Evolutionary conservation across 2,888 invertebrate species (phyloP).

Genomic region (Cephus pygmeus): DNA sequence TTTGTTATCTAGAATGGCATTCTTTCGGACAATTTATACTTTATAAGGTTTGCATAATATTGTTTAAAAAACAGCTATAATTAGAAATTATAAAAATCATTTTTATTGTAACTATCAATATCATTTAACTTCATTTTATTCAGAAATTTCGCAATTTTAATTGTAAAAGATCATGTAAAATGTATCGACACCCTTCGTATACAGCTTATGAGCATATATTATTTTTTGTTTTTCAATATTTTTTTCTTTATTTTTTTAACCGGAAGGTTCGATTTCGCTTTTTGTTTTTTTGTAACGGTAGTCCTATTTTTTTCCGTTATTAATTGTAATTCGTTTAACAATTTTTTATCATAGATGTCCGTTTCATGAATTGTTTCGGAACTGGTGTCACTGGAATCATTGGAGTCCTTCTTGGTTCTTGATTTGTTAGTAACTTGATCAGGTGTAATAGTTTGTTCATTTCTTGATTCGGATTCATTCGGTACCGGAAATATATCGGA

Average conservation of each 20-base stretch:
- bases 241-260: slow-evolving; percentile 2
- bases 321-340: slow-evolving; percentile 11
- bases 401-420: too few species aligned
- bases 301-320: neutral
- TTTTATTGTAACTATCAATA: neutral
- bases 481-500: neutral
- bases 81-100: neutral
- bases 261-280: neutral
- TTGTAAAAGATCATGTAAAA: neutral
- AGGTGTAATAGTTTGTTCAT: neutral
- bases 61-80: neutral
- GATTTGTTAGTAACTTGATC: neutral
- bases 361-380: slow-evolving; percentile 8
- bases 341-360: neutral
- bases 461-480: neutral
- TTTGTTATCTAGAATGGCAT: neutral
- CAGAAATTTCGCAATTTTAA: neutral
- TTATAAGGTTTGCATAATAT: neutral
- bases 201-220: neutral
- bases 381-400: neutral
- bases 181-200: neutral
- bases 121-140: neutral
- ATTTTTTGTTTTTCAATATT: neutral
- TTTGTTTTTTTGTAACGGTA: neutral
- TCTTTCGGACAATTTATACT: neutral